Evolutionary conservation across 2,113 vertebrate species (phyloP), one percentile per base, ranked within the genome.

Genomic region (Callospermophilus lateralis): DNA sequence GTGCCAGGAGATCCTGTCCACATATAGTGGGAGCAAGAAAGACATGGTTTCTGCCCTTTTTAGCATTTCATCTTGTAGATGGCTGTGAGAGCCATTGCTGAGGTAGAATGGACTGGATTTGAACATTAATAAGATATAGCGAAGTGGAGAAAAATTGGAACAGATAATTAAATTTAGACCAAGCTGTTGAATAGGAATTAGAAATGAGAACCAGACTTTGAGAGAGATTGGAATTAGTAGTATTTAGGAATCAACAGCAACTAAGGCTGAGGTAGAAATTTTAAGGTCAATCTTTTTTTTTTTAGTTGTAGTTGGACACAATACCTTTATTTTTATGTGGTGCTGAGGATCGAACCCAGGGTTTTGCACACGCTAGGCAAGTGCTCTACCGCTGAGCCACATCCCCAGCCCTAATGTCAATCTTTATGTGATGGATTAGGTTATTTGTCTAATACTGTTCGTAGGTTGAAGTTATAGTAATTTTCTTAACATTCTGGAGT

Each of bases 391-490:
- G 45, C 45, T 45, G 45, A 45, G 45, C 45, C 45, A 45, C 45
- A 45, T 45, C 45, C 45, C 45, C 45, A 45, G 45, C 45, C 45
- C 45, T 45, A 45, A 45, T 1, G 45, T 45, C 45, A 45, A 45
- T 45, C 76, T 95, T 97, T 73, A 34, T 39, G 78, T 58, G 73
- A 28, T 34, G 0, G 67, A 90, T 28, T 89, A 89, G 51, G 17
- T 86, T 93, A 65, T 88, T 90, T 96, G 74, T 65, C 63, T 93
- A 79, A 55, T 83, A 22, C 34, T 37, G 63, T 78, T 42, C 32
- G 37, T n/a, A 79, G 37, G 34, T 70, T 63, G 79, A 93, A 19
- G 58, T 92, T 32, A 79, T 73, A 70, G 12, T 45, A 13, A 86
- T 72, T 91, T 90, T 81, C 34, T 78, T 79, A 78, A 30, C 70